These are phyloP conservation scores for Leucoma salicis DNA, from an alignment of 2,888 invertebrate species.

Conservation along the genomic window DNA sequence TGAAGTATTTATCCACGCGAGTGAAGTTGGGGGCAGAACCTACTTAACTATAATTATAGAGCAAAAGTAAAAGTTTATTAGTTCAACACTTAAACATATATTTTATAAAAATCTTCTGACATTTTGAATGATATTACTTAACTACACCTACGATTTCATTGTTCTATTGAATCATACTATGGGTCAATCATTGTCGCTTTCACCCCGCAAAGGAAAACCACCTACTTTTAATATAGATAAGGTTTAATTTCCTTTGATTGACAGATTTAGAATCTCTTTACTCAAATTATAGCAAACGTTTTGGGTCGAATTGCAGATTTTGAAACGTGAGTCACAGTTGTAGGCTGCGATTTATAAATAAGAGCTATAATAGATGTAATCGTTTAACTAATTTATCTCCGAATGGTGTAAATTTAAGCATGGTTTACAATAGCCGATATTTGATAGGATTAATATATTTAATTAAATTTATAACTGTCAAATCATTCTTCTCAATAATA, in stretches of 20 bases:
- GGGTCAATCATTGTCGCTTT: conserved; percentile 17
- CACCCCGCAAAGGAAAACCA: not conserved
- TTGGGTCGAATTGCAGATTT: conserved; percentile 48
- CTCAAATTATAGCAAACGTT: conserved; percentile 20
- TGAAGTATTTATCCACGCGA: too few relatives aligned
- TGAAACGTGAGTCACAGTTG: conserved; percentile 48
- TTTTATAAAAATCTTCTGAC: conserved; percentile 44
- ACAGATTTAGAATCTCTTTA: conserved; percentile 7
- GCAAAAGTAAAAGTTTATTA: not conserved
- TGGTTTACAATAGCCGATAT: conserved; percentile 25
- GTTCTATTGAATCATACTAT: conserved; percentile 44
- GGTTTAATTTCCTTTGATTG: not conserved
- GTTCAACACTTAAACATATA: conserved; percentile 13
- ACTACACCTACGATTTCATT: conserved; percentile 59
- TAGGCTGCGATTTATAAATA: conserved; percentile 43
- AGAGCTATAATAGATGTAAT: conserved; percentile 44
- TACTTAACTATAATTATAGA: too few relatives aligned
- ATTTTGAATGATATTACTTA: conserved; percentile 60
- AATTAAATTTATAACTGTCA: too few relatives aligned
- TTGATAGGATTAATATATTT: conserved; percentile 19
- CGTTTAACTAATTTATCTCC: conserved; percentile 52
- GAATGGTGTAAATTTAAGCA: conserved; percentile 46
- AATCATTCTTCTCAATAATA: too few relatives aligned
- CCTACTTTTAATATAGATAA: not conserved
- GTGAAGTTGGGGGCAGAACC: too few relatives aligned